Base-by-base conservation (phyloP, 64 coral and sea anemone genomes). In the Pachyseris speciosa region DNA sequence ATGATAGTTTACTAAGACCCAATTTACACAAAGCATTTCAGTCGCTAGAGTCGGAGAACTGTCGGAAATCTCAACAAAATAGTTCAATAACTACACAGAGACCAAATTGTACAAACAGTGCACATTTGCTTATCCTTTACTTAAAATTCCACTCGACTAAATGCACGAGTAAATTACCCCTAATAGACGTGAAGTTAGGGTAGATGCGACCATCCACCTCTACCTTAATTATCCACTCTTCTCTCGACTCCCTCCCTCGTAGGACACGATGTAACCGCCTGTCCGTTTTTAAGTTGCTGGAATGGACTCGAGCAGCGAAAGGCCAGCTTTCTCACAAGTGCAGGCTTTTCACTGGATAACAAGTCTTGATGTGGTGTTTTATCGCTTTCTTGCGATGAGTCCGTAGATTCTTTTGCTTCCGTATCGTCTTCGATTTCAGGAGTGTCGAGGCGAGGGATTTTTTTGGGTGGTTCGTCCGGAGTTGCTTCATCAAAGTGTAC, bases 401-500 rank as follows among this genome's bases (percentile, higher is more conserved):
- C 86, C 24, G 86, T 67, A 4, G 85, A 85, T 36, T 75, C 84
- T 68, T 93, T 86, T 51, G 64, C 72, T 70, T 93, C 95, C 30
- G 38, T 63, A 15, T 93, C 85, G 13, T 47, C 68, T 84, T 84
- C 83, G 55, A 48, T 88, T 20, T 83, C 90, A 11, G 84, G 44
- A 3, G 29, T 31, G 52, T 90, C 38, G 26, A 74, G 64, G 90
- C 86, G 16, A 24, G 77, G 53, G 6, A 30, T 61, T 88, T 75
- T 61, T 8, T 31, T 24, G 29, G 22, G 34, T 27, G 69, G 37
- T 28, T 76, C 68, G n/a, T 26, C 32, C 36, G 41, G 85, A 27
- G 32, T 64, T 67, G n/a, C 69, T 44, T 98, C 96, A 27, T 98
- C 96, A 37, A 98, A 98, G 86, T 89, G 88, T 4, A 95, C 79